Conservation (phyloP, 2,113 vertebrate genomes). For the Phyllostomus hastatus region DNA sequence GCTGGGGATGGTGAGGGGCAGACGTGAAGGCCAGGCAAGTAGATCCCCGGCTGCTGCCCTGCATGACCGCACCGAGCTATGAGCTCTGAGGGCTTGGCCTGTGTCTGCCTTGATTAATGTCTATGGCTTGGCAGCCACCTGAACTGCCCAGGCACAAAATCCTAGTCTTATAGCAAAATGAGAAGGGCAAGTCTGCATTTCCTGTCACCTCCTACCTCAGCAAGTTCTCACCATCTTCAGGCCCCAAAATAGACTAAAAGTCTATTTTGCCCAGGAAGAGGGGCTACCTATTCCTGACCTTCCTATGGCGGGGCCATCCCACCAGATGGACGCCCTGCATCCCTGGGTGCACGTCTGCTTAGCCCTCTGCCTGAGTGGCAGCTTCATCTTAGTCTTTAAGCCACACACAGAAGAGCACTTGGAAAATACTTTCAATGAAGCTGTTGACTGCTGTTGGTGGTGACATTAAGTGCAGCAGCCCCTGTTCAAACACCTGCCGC, state of each 20-base stretch:
- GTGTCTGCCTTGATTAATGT: background rate
- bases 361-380: background rate
- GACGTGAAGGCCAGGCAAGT: fast-evolving
- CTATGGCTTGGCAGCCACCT: background rate
- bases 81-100: background rate
- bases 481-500: background rate
- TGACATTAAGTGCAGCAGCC: background rate
- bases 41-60: background rate
- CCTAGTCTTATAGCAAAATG: background rate
- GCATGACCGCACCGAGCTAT: fast-evolving
- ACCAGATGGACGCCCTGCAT: background rate
- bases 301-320: background rate
- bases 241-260: too few relatives aligned
- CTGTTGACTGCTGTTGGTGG: background rate
- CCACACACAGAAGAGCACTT: background rate
- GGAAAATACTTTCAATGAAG: background rate
- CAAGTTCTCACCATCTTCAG: background rate
- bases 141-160: background rate
- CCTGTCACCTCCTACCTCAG: background rate
- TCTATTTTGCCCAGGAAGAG: background rate
- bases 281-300: background rate
- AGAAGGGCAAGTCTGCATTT: background rate
- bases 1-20: background rate
- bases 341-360: fast-evolving
- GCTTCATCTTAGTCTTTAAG: background rate